Percentiles rank a stretch among this genome's conserved stretches.
These are phyloP conservation scores for Lacanobia wlatinum DNA, from an alignment of 2,888 invertebrate genomes.

Conservation along the genomic window DNA sequence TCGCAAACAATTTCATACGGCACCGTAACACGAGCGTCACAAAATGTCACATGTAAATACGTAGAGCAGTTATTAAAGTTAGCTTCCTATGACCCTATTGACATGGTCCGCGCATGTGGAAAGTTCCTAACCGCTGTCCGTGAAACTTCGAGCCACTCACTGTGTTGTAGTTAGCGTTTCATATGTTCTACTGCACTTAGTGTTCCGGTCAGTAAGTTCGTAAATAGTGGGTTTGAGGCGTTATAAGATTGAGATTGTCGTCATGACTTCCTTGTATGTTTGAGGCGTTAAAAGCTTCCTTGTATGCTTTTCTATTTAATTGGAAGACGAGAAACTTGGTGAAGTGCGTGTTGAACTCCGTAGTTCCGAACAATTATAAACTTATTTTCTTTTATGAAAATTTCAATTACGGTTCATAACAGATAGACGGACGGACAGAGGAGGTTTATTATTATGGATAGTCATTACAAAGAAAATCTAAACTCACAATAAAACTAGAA, in stretches of 20 bases:
- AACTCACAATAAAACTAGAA: background rate
- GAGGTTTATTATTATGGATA: background rate
- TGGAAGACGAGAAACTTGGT: too few species aligned
- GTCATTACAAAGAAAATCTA: background rate
- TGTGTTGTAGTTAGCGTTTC: conserved; percentile 41
- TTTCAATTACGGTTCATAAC: too few species aligned
- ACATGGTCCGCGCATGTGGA: conserved; percentile 42
- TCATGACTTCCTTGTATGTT: background rate
- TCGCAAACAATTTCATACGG: conserved; percentile 22
- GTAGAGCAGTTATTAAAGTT: conserved; percentile 49
- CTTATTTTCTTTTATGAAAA: too few species aligned
- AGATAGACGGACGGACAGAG: too few species aligned
- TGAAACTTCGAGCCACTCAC: conserved; percentile 45
- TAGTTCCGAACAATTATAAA: too few species aligned
- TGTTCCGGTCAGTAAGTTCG: conserved; percentile 16
- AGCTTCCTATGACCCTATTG: conserved; percentile 47
- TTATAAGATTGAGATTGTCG: background rate
- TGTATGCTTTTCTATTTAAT: background rate
- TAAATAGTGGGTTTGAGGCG: background rate
- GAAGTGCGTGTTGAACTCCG: too few species aligned
- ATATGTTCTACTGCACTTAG: conserved; percentile 34
- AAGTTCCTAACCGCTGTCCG: conserved; percentile 52
- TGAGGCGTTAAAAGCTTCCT: background rate
- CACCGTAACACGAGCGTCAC: background rate
- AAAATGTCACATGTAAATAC: conserved; percentile 36